Base-by-base conservation (phyloP, 2,113 vertebrate species). In the Oncorhynchus mykiss region DNA sequence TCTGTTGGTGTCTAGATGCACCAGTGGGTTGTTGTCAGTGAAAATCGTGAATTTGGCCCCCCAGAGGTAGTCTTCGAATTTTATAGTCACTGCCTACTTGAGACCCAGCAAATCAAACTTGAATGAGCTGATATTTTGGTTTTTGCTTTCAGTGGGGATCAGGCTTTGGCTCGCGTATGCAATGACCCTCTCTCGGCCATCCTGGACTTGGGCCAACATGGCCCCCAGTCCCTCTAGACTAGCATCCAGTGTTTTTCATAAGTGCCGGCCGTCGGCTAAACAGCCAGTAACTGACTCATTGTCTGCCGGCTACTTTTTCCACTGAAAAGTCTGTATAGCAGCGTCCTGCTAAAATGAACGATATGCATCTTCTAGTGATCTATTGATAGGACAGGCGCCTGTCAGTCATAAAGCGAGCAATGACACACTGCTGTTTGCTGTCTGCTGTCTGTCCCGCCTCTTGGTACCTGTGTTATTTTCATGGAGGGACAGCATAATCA, bases 211-310 rank as follows among this genome's bases (percentile, higher is more conserved):
- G 5, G 45, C 49, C 9, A 74, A 22, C 12, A 75, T 66, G 3
- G 74, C 74, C 2, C 74, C 74, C 65, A 75, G 25, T 5, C 66
- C 74, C 4, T 59, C 22, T 24, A 68, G 48, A 13, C 74, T 75
- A 34, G 74, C 65, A 49, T 75, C 59, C 4, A 31, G 29, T 31
- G 29, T 31, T 31, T 31, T 31, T 31, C 29, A 31, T 31, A 31
- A 31, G 29, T 5, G 4, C 29, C 29, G 4, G 29, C 29, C 29
- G 1, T 31, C 29, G 4, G 29, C 29, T 31, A 31, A 31, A 31
- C 4, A 31, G 29, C 29, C 29, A 31, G 5, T 31, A 31, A 31
- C 29, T 31, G 29, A 31, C 4, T 31, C 29, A 31, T 31, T 31
- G 29, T 31, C 29, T 31, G 29, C 4, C 29, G 29, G 29, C 29